phyloP scores from a whole-genome alignment of 2,888 invertebrate genomes.

The Creontiades dilutus region DNA sequence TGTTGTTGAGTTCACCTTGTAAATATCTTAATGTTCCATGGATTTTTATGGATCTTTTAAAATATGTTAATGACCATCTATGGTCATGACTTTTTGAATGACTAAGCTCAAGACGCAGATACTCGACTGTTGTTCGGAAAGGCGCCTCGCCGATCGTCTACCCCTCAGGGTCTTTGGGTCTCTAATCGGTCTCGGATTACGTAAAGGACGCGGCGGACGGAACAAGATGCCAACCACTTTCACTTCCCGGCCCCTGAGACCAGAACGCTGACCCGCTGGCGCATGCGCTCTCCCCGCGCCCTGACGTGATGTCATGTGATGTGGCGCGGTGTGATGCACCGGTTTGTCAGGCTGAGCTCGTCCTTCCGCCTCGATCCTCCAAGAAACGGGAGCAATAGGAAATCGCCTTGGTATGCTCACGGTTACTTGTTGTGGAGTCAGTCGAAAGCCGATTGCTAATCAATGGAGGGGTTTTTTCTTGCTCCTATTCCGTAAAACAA shows the following conservation, averaged over 20 bases:
- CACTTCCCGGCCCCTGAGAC: constrained; percentile 58
- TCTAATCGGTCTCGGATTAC: constrained; percentile 50
- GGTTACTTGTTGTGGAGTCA: neutral
- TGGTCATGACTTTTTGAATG: too few relatives aligned
- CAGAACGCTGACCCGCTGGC: constrained; percentile 22
- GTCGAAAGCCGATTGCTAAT: neutral
- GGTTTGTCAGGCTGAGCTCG: constrained; percentile 29
- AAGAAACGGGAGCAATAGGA: constrained; percentile 4
- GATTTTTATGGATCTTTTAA: too few relatives aligned
- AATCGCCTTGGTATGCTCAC: neutral
- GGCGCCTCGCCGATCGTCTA: neutral
- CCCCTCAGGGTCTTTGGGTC: constrained; percentile 5
- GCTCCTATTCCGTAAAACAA: too few relatives aligned
- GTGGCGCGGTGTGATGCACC: neutral
- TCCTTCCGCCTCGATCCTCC: constrained; percentile 13
- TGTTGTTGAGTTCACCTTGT: too few relatives aligned
- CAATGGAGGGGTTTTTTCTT: too few relatives aligned
- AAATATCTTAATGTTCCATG: too few relatives aligned
- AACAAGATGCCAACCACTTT: constrained; percentile 60
- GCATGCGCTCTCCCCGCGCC: constrained; percentile 25
- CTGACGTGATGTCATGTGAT: neutral
- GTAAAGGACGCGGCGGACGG: constrained; percentile 61
- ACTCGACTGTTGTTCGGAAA: too few relatives aligned
- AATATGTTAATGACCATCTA: too few relatives aligned
- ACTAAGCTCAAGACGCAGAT: too few relatives aligned